Percentiles rank a stretch among this genome's conserved stretches.
phyloP scores from a whole-genome alignment of 2,113 vertebrate species.

The Psammodynastes pulverulentus region DNA sequence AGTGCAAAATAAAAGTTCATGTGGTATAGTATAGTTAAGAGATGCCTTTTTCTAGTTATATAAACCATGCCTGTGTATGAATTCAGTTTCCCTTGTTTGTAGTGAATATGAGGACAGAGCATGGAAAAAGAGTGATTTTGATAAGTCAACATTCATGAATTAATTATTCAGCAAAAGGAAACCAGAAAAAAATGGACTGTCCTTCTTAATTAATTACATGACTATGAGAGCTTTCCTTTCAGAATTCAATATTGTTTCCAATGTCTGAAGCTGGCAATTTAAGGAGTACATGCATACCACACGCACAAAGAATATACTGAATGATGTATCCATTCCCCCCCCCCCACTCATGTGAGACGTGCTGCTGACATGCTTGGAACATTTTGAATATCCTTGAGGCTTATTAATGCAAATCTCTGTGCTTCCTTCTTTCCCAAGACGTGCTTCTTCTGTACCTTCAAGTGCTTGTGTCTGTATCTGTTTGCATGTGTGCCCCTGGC shows the following conservation, averaged over 20 bases:
- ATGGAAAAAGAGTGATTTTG: neutral
- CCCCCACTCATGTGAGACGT: constrained; percentile 52
- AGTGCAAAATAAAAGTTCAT: neutral
- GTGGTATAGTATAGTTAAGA: neutral
- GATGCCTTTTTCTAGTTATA: neutral
- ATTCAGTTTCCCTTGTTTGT: neutral
- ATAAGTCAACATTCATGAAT: neutral
- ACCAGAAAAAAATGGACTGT: neutral
- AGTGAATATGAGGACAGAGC: neutral
- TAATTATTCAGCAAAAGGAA: neutral
- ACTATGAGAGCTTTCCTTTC: constrained; percentile 28
- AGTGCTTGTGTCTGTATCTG: neutral
- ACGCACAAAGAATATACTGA: constrained; percentile 36
- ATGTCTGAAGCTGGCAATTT: constrained; percentile 52
- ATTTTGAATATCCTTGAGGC: constrained; percentile 35
- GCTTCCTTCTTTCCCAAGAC: constrained; percentile 16
- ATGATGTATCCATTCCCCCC: constrained; percentile 37
- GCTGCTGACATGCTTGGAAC: constrained; percentile 56
- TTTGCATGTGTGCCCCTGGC: neutral
- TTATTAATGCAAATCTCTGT: constrained; percentile 15
- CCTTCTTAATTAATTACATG: constrained; percentile 44
- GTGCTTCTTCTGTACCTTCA: constrained; percentile 30
- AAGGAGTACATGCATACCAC: constrained; percentile 57
- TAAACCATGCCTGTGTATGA: neutral
- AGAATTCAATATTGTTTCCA: constrained; percentile 31